Evolutionary conservation across 1,140 invertebrate genomes (phyloP), one percentile per base, ranked within the genome.

Genomic region (Drosophila truncata): DNA sequence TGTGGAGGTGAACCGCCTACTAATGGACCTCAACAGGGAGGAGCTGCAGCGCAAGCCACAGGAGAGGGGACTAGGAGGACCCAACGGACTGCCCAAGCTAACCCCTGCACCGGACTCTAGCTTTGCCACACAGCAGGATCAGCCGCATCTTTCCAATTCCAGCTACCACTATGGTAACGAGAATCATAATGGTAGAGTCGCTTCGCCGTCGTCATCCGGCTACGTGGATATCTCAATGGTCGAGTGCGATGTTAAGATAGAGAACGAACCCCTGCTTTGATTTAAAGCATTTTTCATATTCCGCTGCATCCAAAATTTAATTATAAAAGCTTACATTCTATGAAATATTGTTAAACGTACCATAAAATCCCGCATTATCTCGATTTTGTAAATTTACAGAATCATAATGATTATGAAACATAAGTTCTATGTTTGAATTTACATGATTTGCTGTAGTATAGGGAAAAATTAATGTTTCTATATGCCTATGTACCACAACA

Each of bases 171-270:
- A 23, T 54, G 31, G 4, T 10, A 6, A 50, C 4, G 50, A 35
- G 0, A 54, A 10, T 0, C 5, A 55, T 23, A 65, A 66, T 31
- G 69, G 37, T 16, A 50, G 39, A 14, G 10, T 25, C 0, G 2
- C 16, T 9, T 63, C 64, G 13, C 64, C 60, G 10, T 54, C 47
- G 10, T 27, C 46, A 11, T 65, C 61, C 10, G 58, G n/a, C 9
- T 76, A 46, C 39, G 31, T 75, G 3, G 63, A 90, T 11, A 77
- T 71, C 25, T 81, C 80, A 1, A 60, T 75, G 33, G 50, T 90
- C 20, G 85, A 90, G 44, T 90, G 86, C 29, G 85, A 90, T 58
- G 86, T 90, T 42, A 90, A 90, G 39, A 90, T 90, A 54, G 85
- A 90, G 57, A 90, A 90, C 50, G 85, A 90, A 16, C 47, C 78